Conservation (phyloP, 2,797 vertebrate species). For the Emydoidea blandingii region DNA sequence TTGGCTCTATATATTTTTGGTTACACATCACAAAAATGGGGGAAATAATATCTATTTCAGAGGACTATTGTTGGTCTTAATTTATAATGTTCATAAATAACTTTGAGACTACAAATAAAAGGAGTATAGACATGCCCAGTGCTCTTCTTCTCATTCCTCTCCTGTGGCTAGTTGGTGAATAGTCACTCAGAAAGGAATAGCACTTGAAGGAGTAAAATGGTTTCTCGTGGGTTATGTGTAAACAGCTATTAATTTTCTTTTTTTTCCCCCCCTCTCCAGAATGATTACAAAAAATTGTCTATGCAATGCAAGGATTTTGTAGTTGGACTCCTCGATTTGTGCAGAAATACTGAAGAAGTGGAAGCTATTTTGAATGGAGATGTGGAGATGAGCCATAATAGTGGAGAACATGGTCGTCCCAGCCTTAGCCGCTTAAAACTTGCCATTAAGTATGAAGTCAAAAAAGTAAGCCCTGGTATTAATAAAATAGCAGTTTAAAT, state of each 20-base stretch:
- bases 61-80: not conserved
- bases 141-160: not conserved
- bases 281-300: constrained; percentile 96
- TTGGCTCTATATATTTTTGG: not conserved
- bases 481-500: not conserved
- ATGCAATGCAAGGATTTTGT: constrained; percentile 99
- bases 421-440: constrained; percentile 94
- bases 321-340: constrained; percentile 96
- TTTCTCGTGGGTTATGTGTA: not conserved
- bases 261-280: constrained; percentile 82
- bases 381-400: constrained; percentile 82
- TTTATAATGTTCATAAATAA: not conserved
- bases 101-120: not conserved
- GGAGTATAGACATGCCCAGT: not conserved
- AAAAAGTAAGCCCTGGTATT: constrained; percentile 88
- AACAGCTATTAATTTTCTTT: not conserved
- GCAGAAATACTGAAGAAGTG: constrained; percentile 98
- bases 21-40: not conserved
- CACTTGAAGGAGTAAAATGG: not conserved
- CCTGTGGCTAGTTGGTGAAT: not conserved
- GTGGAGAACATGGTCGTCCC: constrained; percentile 85
- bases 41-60: not conserved
- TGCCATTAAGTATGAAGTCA: constrained; percentile 98
- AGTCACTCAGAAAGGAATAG: not conserved
- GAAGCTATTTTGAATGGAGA: constrained; percentile 97